Evolutionary conservation across 1,140 invertebrate genomes (phyloP).

Genomic region (Wasmannia auropunctata): DNA sequence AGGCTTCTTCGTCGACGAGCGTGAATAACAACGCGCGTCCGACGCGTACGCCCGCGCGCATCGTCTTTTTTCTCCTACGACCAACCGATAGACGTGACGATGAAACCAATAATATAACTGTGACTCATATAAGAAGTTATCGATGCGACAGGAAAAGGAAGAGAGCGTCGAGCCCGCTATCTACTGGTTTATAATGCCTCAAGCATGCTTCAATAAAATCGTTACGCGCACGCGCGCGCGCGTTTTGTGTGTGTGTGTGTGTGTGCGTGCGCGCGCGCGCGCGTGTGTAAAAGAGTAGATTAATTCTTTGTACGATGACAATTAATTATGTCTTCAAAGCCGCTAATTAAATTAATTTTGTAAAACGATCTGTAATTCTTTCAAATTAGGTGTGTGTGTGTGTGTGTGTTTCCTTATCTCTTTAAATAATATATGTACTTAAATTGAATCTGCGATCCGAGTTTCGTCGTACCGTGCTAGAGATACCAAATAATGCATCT

Average conservation of each 20-base stretch:
- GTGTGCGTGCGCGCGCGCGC: too few relatives aligned
- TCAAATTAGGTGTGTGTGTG: background rate
- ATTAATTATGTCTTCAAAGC: background rate
- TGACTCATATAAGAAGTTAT: conserved; percentile 46
- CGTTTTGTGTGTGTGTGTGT: too few relatives aligned
- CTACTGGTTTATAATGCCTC: background rate
- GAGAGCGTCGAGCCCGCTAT: background rate
- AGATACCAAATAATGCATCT: background rate
- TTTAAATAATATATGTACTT: conserved; percentile 4
- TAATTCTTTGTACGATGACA: background rate
- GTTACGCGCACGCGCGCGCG: too few relatives aligned
- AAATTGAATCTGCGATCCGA: conserved; percentile 16
- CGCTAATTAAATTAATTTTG: background rate
- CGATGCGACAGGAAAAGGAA: conserved; percentile 35
- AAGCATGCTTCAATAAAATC: background rate
- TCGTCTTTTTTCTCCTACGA: conserved; percentile 30
- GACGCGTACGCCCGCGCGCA: conserved; percentile 38
- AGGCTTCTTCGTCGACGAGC: conserved; percentile 23
- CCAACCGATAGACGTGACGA: conserved; percentile 40
- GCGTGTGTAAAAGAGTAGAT: background rate
- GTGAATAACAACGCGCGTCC: conserved; percentile 56
- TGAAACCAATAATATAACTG: conserved; percentile 49
- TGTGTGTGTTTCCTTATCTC: background rate
- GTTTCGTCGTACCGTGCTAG: background rate
- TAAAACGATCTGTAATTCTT: background rate